Evolutionary conservation across 64 coral and sea anemone species (phyloP), one percentile per base, ranked within the genome.

Genomic region (Exaiptasia diaphana): DNA sequence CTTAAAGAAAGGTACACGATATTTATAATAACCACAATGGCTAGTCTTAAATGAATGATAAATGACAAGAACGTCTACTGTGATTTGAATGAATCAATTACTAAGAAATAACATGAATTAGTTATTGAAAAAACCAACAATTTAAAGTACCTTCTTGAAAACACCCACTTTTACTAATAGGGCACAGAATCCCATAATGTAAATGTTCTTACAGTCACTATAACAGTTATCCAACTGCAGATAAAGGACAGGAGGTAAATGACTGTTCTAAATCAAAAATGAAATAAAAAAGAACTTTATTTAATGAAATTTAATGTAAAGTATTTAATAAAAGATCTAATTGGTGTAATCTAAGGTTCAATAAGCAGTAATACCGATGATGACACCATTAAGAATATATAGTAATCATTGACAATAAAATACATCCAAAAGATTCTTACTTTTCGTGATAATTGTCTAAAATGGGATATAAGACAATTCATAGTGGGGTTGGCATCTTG

Each of bases 181-280:
- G 26, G 68, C 38, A 72, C 68, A 72, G 40, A 72, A 72, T 1
- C 68, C 68, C 68, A 72, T 43, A 28, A 72, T 72, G 68, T 72
- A 43, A 4, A 72, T 72, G 43, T 72, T 72, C 44, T 72, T 72
- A 22, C 68, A 45, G 40, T 43, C 68, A 42, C 68, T 43, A 42
- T 72, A 46, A 20, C 68, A 72, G 25, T 72, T 72, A 72, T 72
- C 68, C 4, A 72, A 24, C 36, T 72, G 68, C 40, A 72, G 44
- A 72, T 72, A 72, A 4, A 72, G 68, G 17, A 43, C 38, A 39
- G 68, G 68, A 6, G 68, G 68, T 39, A 72, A 72, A 11, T 9
- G 12, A 14, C 26, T 39, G 12, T 72, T 22, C n/a, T n/a, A n/a
- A n/a, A n/a, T n/a, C n/a, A n/a, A n/a, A n/a, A n/a, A n/a, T n/a